Base-by-base conservation (phyloP, 2,888 invertebrate genomes). In the Ormyrus nitidulus region DNA sequence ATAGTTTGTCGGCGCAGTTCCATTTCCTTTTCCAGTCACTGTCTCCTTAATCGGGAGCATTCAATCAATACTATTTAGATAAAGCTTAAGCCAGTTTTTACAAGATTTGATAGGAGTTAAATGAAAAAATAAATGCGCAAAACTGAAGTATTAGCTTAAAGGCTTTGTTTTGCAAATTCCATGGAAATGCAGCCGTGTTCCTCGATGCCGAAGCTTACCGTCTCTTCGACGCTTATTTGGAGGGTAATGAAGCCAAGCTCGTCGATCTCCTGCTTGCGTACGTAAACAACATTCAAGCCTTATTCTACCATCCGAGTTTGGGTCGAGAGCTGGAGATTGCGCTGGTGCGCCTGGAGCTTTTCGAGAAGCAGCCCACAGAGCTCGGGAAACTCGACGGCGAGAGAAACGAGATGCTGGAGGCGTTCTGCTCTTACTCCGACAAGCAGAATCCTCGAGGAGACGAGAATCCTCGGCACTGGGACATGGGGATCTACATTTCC, bases 201-300 rank as follows among this genome's bases (percentile, higher is more conserved):
- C 93, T 96, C 84, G 96, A 96, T 86, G 94, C 94, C 87, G 93
- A 95, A 0, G 95, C 93, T 0, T 95, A 95, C 86, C 93, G 93
- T 86, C 92, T 94, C 51, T 95, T 95, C 88, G 91, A 93, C 11
- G 94, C 95, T 0, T 94, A 93, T 87, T 92, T 95, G 82, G 92
- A 93, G 83, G 92, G 93, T 84, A 93, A 94, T 86, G 94, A 95
- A 81, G 91, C 91, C 10, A 93, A 94, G 86, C 89, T 96, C 64
- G 91, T 93, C 54, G 94, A 96, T 86, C 94, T 96, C 94, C 90
- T 96, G n/a, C 88, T 96, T 77, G 95, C 95, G 10, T 96, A 95
- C 85, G 92, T 95, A 84, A 96, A 96, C 88, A 95, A 94, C 84
- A 94, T 96, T 1, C 96, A 96, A 91, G 95, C 95, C 0, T 86